Conservation (phyloP, 2,113 vertebrate species). For the Bujurquina vittata region DNA sequence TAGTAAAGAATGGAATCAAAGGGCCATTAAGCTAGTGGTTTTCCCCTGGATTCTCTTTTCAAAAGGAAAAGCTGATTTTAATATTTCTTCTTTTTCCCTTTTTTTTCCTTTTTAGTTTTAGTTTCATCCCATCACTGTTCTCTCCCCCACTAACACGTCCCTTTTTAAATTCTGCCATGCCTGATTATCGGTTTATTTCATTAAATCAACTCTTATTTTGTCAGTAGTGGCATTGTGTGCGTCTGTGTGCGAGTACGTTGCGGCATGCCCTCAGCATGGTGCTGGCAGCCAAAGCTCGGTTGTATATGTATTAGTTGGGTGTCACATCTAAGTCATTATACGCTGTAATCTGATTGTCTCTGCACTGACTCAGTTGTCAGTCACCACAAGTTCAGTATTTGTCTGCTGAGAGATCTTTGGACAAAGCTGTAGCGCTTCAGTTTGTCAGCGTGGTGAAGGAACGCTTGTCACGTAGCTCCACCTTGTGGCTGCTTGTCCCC, state of each 20-base stretch:
- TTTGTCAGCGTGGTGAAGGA: neutral
- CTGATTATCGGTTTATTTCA: conserved; percentile 1
- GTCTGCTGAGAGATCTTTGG: neutral
- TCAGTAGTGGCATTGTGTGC: neutral
- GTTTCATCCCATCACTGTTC: neutral
- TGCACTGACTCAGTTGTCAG: conserved; percentile 30
- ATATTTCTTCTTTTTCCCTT: neutral
- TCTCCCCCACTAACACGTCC: neutral
- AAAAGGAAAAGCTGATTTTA: neutral
- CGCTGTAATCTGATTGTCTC: conserved; percentile 13
- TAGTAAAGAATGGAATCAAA: neutral
- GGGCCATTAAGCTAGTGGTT: neutral
- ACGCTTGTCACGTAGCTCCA: conserved; percentile 60
- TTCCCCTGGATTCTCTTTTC: neutral
- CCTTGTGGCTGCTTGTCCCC: conserved; percentile 59
- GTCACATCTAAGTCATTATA: conserved; percentile 36
- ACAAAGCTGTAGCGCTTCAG: neutral
- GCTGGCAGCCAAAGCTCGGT: neutral
- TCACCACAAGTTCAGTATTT: conserved; percentile 34
- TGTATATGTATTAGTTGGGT: conserved; percentile 22
- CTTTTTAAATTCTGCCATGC: conserved; percentile 3
- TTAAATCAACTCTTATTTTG: neutral
- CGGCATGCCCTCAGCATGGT: neutral
- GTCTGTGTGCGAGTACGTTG: conserved; percentile 3
- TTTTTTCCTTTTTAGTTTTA: neutral